Conservation (phyloP, 2,113 vertebrate species). For the Dipodomys ordii region DNA sequence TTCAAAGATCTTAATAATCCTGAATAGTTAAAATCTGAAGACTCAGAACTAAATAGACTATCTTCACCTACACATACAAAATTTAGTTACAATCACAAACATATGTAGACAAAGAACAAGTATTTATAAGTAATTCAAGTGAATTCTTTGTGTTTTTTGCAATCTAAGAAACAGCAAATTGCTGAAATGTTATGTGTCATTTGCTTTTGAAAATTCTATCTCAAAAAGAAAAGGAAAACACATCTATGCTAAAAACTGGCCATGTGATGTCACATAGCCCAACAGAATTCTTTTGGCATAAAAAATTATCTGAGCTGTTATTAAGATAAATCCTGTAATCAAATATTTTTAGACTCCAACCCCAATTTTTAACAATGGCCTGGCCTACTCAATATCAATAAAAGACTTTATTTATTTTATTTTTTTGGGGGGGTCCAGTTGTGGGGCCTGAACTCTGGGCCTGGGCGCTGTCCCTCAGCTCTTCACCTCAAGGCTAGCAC, state of each 20-base stretch:
- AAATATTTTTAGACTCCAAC: not conserved
- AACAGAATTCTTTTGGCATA: not conserved
- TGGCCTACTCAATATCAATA: not conserved
- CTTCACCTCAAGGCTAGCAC: too few species aligned
- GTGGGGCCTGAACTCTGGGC: too few species aligned
- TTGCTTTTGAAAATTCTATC: not conserved
- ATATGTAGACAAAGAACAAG: not conserved
- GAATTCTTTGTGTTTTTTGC: not conserved
- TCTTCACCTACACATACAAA: conserved; percentile 46
- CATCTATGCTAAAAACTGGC: not conserved
- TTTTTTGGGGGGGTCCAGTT: too few species aligned
- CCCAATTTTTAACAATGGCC: not conserved
- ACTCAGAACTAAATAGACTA: conserved; percentile 58
- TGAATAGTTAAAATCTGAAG: conserved; percentile 54
- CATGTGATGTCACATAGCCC: not conserved
- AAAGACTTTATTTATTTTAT: too few species aligned
- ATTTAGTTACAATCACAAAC: conserved; percentile 38
- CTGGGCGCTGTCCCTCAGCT: too few species aligned
- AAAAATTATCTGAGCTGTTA: not conserved
- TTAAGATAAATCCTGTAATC: not conserved
- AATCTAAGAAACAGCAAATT: not conserved
- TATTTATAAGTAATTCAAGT: too few species aligned
- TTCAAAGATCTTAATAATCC: conserved; percentile 21
- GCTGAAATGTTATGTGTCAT: not conserved
- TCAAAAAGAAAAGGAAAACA: not conserved